Evolutionary conservation across 2,888 invertebrate species (phyloP), one percentile per base, ranked within the genome.

Genomic region (Reticulitermes lucifugus): DNA sequence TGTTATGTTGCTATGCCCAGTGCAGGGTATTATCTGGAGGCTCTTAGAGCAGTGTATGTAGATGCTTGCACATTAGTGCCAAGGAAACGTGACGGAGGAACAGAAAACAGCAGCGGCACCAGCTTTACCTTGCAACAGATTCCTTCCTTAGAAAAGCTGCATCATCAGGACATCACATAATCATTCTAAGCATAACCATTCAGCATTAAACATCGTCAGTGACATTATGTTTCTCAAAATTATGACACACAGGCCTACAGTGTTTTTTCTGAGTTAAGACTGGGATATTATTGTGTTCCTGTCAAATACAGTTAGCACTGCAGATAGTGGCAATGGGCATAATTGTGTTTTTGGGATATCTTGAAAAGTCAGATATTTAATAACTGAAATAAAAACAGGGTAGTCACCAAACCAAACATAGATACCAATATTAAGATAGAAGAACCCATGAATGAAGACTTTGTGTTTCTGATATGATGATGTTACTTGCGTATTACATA

Each of bases 161-260:
- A 70, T 70, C 70, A 25, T 29, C 46, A 70, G 10, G 12, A 73
- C 9, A 41, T 41, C 41, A 41, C n/a, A 73, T 18, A 41, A 41
- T 21, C 73, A 2, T 73, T 73, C 21, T 73, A 12, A 35, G 21
- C 25, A 41, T 14, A 73, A 73, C 25, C 70, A 41, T 21, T 73
- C 41, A n/a, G n/a, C 77, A 77, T n/a, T 22, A 35, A 51, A 77
- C n/a, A 21, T 46, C 41, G 25, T n/a, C 77, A 77, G 43, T 46
- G 46, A 46, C n/a, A 46, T 77, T 46, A n/a, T 77, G 77, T n/a
- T 46, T 55, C 12, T 71, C 41, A 18, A 73, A 73, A 73, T 25
- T 75, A n/a, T 22, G 55, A 22, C 18, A 43, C 22, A 83, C 59
- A 83, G 83, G 83, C 83, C 83, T 83, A 83, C 75, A 59, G 73